phyloP scores from a whole-genome alignment of 1,140 invertebrate species.

The Atopsyche davidsoni region DNA sequence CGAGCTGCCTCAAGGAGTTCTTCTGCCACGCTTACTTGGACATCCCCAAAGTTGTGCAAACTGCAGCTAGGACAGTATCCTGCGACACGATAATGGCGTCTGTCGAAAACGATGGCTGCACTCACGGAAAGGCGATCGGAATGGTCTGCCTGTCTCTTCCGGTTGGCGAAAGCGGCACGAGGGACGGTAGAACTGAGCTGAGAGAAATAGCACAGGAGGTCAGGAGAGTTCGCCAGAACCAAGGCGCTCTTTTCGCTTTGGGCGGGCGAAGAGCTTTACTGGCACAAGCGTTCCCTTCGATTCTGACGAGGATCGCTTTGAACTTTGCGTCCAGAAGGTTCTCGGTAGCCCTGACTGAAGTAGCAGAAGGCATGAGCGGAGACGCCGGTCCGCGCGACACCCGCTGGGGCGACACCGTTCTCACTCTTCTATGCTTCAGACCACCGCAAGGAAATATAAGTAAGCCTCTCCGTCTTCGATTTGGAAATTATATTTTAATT shows the following conservation, averaged over 20 bases:
- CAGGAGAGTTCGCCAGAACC: constrained; percentile 52
- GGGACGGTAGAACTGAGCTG: constrained; percentile 38
- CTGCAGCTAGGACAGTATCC: constrained; percentile 49
- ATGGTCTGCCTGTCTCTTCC: constrained; percentile 55
- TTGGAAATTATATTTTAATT: background rate
- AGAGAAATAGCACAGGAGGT: constrained; percentile 53
- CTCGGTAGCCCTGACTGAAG: constrained; percentile 65
- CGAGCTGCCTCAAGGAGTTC: constrained; percentile 58
- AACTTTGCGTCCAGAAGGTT: constrained; percentile 67
- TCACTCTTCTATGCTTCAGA: constrained; percentile 65
- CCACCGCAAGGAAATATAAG: constrained; percentile 76
- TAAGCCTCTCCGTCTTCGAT: constrained; percentile 40
- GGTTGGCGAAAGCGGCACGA: constrained; percentile 43
- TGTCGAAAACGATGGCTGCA: constrained; percentile 48
- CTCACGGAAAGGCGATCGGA: constrained; percentile 47
- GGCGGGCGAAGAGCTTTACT: constrained; percentile 63
- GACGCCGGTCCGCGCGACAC: constrained; percentile 39
- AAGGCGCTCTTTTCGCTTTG: constrained; percentile 61
- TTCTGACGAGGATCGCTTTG: constrained; percentile 59
- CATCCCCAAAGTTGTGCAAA: constrained; percentile 49
- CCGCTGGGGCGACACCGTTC: constrained; percentile 63
- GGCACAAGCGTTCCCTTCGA: constrained; percentile 59
- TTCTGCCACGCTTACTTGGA: constrained; percentile 49
- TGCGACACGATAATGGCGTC: constrained; percentile 45
- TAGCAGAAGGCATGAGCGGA: constrained; percentile 48